A percentile compares a stretch with the other conserved stretches of the same genome.
Evolutionary conservation across 2,797 vertebrate genomes (phyloP).

Genomic region (Diplodus puntazzo): DNA sequence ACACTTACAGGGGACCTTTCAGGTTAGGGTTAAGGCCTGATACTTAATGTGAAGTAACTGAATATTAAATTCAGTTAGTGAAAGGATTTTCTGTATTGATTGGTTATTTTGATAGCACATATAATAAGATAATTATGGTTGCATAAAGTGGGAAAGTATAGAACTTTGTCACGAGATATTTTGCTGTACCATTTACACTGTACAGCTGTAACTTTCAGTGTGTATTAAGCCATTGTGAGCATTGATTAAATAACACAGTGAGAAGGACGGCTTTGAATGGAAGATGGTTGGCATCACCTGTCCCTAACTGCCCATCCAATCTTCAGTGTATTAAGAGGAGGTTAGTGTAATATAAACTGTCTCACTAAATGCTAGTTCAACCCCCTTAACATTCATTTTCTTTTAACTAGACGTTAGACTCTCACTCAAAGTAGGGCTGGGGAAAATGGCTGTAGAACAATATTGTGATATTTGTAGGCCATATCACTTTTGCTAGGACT

Average conservation of each 20-base stretch:
- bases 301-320: not conserved
- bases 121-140: not conserved
- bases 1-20: not conserved
- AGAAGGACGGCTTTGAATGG: not conserved
- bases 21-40: conserved; percentile 10
- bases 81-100: not conserved
- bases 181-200: not conserved
- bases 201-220: too few species aligned
- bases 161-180: not conserved
- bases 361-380: not conserved
- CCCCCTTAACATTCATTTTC: not conserved
- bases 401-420: not conserved
- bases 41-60: not conserved
- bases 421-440: too few species aligned
- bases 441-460: too few species aligned
- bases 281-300: not conserved
- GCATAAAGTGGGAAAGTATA: not conserved
- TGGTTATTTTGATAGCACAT: not conserved
- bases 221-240: not conserved
- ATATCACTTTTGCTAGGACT: too few species aligned
- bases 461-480: too few species aligned
- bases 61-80: too few species aligned
- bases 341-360: not conserved
- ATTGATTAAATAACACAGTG: not conserved
- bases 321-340: not conserved